A percentile compares a stretch with the other conserved stretches of the same genome.
phyloP scores from a whole-genome alignment of 2,888 invertebrate species.

The Parnassius orleans region DNA sequence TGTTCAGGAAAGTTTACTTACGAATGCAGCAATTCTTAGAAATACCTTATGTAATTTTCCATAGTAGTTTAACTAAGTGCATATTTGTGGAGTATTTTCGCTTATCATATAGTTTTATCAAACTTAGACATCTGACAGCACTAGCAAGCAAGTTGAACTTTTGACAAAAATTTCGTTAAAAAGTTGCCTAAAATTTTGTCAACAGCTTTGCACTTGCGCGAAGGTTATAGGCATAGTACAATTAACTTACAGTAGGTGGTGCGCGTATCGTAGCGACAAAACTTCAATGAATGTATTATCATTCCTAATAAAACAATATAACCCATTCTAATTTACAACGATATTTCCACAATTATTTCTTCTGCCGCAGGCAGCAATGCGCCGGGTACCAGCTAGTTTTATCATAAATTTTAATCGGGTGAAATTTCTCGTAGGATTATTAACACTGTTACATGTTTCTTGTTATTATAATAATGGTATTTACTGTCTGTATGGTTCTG shows the following conservation, averaged over 20 bases:
- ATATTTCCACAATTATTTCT: too few relatives aligned
- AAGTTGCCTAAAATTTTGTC: too few relatives aligned
- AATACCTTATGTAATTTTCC: constrained; percentile 6
- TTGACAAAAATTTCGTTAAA: constrained; percentile 21
- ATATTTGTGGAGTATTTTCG: background rate
- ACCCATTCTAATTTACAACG: too few relatives aligned
- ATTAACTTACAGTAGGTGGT: too few relatives aligned
- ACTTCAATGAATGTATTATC: too few relatives aligned
- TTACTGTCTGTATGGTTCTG: constrained; percentile 18
- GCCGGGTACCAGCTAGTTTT: too few relatives aligned
- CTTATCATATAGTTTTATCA: constrained; percentile 8
- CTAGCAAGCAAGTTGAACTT: constrained; percentile 10
- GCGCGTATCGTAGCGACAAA: too few relatives aligned
- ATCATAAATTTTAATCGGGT: constrained; percentile 12
- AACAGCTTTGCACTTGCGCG: too few relatives aligned
- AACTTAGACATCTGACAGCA: background rate
- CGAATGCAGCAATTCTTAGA: constrained; percentile 3
- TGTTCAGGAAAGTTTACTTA: constrained; percentile 1
- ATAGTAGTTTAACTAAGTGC: background rate
- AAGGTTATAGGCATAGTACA: too few relatives aligned
- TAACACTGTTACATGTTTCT: constrained; percentile 22
- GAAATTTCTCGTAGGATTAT: constrained; percentile 19
- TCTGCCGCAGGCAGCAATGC: too few relatives aligned
- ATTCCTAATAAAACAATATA: too few relatives aligned
- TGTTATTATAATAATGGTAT: constrained; percentile 20